Conservation (phyloP, 2,888 invertebrate species). For the Aleiodes alternator region DNA sequence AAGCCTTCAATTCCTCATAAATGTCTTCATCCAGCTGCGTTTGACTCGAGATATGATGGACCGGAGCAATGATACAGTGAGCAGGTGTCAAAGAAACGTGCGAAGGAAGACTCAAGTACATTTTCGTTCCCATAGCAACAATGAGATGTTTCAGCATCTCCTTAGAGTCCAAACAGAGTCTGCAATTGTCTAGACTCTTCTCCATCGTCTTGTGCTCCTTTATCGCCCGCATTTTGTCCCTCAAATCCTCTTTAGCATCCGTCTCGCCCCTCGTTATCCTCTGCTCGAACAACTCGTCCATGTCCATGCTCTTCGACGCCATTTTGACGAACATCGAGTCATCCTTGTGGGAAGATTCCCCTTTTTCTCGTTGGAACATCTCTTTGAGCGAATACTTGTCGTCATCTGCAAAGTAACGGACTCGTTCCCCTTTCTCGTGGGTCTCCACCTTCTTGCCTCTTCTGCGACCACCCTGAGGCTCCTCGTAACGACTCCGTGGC, state of each 20-base stretch:
- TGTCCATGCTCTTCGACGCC: conserved; percentile 80
- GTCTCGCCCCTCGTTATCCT: conserved; percentile 83
- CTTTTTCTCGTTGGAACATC: conserved; percentile 90
- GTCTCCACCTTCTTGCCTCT: conserved; percentile 82
- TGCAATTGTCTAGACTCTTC: conserved; percentile 87
- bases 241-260: conserved; percentile 79
- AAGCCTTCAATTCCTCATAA: conserved; percentile 91
- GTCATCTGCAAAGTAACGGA: conserved; percentile 92
- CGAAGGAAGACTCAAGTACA: conserved; percentile 90
- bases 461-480: conserved; percentile 73
- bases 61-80: conserved; percentile 91
- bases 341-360: conserved; percentile 86
- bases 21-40: conserved; percentile 95
- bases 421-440: conserved; percentile 82
- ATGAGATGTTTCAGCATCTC: conserved; percentile 90
- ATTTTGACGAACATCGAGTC: conserved; percentile 88
- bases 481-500: conserved; percentile 65
- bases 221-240: conserved; percentile 82
- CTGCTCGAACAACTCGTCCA: conserved; percentile 91
- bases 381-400: conserved; percentile 90
- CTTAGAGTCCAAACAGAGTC: conserved; percentile 88
- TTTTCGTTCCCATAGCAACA: conserved; percentile 86
- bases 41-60: conserved; percentile 86
- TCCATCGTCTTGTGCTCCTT: conserved; percentile 84
- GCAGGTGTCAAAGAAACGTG: conserved; percentile 88